Evolutionary conservation across 2,113 vertebrate species (phyloP).

Genomic region (Mystacornis crossleyi): DNA sequence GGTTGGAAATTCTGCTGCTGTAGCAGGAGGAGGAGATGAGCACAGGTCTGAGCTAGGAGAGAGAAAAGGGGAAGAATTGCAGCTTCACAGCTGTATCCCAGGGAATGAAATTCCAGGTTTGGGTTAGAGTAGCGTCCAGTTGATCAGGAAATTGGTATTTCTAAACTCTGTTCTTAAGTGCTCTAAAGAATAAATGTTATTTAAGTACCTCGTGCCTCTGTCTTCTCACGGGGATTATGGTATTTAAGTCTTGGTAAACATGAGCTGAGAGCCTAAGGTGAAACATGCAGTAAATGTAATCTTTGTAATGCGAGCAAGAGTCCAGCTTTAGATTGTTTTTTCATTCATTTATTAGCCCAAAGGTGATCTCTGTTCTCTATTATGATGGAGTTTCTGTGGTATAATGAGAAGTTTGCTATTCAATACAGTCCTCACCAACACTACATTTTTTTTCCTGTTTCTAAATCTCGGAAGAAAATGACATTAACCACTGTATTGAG

Average conservation of each 20-base stretch:
- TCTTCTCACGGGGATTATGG: not conserved
- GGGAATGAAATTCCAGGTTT: not conserved
- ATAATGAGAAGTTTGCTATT: slow-evolving; percentile 43
- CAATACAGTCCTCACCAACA: slow-evolving; percentile 1
- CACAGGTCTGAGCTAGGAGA: not conserved
- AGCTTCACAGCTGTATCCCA: not conserved
- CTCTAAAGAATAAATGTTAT: slow-evolving; percentile 5
- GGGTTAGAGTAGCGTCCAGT: not conserved
- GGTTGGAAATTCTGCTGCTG: not conserved
- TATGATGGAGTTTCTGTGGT: not conserved
- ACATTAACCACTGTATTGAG: slow-evolving; percentile 19
- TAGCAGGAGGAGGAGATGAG: not conserved
- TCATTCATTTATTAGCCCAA: slow-evolving; percentile 2
- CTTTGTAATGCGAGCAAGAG: not conserved
- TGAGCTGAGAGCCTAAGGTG: slow-evolving; percentile 16
- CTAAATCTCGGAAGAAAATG: slow-evolving; percentile 34
- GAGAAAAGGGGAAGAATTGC: not conserved
- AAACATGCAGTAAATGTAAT: slow-evolving; percentile 38
- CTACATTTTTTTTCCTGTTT: not conserved
- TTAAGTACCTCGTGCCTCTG: not conserved
- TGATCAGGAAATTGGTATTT: not conserved
- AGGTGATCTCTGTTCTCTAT: not conserved
- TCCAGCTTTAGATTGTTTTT: not conserved
- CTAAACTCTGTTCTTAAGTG: not conserved
- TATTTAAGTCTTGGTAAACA: slow-evolving; percentile 35